A percentile compares a stretch with the other conserved stretches of the same genome.
Evolutionary conservation across 2,888 invertebrate species (phyloP).

Genomic region (Drosophila parthenogenetica): DNA sequence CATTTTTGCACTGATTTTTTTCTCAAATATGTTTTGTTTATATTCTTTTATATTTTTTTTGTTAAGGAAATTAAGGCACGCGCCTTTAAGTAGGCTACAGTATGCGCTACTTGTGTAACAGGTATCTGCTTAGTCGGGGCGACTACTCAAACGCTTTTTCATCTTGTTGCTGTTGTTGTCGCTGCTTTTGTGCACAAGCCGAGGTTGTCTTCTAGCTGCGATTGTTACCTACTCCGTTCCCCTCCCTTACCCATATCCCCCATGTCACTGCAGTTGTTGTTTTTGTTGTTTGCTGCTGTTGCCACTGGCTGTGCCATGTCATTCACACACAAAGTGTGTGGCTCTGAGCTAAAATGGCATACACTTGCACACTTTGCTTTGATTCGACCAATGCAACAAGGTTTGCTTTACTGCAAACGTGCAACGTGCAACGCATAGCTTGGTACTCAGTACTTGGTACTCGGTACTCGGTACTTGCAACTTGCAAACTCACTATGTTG

Average conservation of each 20-base stretch:
- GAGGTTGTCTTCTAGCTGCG: constrained; percentile 58
- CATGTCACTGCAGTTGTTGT: constrained; percentile 12
- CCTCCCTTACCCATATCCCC: background rate
- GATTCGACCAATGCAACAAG: constrained; percentile 25
- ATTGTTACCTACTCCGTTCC: constrained; percentile 33
- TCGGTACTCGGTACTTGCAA: background rate
- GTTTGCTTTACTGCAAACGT: constrained; percentile 1
- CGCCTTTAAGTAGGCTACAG: background rate
- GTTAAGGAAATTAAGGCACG: too few relatives aligned
- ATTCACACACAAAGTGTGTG: constrained; percentile 78
- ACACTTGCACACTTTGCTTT: constrained; percentile 71
- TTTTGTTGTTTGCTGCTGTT: too few relatives aligned
- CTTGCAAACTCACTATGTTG: constrained; percentile 8
- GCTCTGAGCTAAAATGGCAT: constrained; percentile 73
- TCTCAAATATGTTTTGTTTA: too few relatives aligned
- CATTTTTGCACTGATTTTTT: too few relatives aligned
- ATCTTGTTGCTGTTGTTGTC: constrained; percentile 18
- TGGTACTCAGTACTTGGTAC: too few relatives aligned
- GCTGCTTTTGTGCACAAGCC: constrained; percentile 69
- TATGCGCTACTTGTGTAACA: background rate
- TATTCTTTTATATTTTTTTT: too few relatives aligned
- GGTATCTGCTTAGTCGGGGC: background rate
- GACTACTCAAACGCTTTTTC: background rate
- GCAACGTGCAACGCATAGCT: background rate
- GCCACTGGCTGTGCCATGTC: constrained; percentile 69